These are phyloP conservation scores for Arrhamphus sclerolepis DNA, from an alignment of 2,797 vertebrate genomes.

Conservation along the genomic window DNA sequence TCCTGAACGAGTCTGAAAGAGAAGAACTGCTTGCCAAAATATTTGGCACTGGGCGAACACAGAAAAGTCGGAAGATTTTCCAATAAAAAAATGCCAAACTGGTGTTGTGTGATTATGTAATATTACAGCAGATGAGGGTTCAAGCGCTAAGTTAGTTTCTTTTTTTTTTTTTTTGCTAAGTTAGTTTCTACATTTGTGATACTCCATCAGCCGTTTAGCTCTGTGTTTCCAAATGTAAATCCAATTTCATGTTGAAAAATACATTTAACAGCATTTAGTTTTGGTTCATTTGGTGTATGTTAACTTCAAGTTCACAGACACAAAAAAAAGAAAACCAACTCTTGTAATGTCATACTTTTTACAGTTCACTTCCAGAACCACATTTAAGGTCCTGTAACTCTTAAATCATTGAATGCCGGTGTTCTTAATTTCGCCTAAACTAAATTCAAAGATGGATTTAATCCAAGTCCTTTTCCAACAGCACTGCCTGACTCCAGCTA, in stretches of 20 bases:
- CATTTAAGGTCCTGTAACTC: not conserved
- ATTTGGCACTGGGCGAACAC: constrained; percentile 13
- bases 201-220: constrained; percentile 14
- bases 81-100: constrained; percentile 4
- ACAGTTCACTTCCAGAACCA: not conserved
- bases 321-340: not conserved
- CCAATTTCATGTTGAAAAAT: not conserved
- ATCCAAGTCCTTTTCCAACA: not conserved
- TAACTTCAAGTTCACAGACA: too few species aligned
- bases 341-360: not conserved
- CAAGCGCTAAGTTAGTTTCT: constrained; percentile 29
- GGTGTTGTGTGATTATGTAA: constrained; percentile 31
- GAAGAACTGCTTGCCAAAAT: constrained; percentile 27
- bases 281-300: not conserved
- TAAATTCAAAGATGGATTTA: not conserved
- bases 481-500: not conserved
- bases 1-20: constrained; percentile 20
- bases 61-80: constrained; percentile 13
- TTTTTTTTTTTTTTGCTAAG: too few species aligned
- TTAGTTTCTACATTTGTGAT: constrained; percentile 28
- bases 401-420: not conserved
- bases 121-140: not conserved
- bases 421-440: not conserved
- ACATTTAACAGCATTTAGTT: too few species aligned
- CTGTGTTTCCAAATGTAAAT: constrained; percentile 13